A percentile compares a stretch with the other conserved stretches of the same genome.
Evolutionary conservation across 2,113 vertebrate species (phyloP).

Genomic region (Leiothrix lutea): DNA sequence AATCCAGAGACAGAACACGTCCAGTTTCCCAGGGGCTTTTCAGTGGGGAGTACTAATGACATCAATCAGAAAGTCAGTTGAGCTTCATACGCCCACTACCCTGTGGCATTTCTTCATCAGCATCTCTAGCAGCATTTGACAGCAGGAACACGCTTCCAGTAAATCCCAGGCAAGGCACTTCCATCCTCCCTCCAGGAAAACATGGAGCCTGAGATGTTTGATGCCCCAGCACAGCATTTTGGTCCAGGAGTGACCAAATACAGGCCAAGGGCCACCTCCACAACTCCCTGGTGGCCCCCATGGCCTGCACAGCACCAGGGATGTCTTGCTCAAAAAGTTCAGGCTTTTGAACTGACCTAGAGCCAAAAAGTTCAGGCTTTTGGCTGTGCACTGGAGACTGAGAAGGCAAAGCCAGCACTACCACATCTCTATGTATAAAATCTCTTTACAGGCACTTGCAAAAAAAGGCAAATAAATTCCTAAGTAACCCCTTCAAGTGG

Average conservation of each 20-base stretch:
- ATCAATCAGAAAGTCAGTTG: not conserved
- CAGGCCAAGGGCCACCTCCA: rapidly evolving
- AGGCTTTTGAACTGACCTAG: not conserved
- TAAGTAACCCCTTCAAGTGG: not conserved
- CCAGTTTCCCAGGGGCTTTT: not conserved
- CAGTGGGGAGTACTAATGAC: not conserved
- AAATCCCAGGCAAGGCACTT: not conserved
- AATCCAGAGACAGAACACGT: not conserved
- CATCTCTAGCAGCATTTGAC: not conserved
- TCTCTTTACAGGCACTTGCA: not conserved
- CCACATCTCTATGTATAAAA: not conserved
- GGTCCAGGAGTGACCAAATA: not conserved
- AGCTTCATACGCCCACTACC: not conserved
- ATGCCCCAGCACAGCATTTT: not conserved
- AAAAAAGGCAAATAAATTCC: not conserved
- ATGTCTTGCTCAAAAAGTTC: rapidly evolving
- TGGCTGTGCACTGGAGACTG: not conserved
- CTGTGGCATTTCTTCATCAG: not conserved
- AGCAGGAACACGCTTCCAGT: not conserved
- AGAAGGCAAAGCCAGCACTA: not conserved
- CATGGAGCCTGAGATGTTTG: not conserved
- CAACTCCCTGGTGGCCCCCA: not conserved
- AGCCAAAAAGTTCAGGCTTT: not conserved
- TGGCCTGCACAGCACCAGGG: rapidly evolving
- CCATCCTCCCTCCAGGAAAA: not conserved